A percentile compares a stretch with the other conserved stretches of the same genome.
Conservation (phyloP, 2,113 vertebrate species). For the Trachemys scripta region DNA sequence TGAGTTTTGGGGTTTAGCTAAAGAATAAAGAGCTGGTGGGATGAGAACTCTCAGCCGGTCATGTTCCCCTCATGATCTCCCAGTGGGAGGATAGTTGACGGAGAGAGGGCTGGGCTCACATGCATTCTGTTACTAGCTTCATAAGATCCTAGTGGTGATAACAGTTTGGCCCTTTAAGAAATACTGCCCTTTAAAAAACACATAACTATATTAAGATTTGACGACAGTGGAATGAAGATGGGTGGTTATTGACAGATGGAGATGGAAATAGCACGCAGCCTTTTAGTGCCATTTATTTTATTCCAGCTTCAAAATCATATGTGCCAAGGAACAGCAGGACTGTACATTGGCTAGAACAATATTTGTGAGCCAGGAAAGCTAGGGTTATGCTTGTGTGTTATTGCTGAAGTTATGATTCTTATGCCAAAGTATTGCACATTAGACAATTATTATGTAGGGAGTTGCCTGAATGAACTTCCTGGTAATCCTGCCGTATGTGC, state of each 20-base stretch:
- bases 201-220: not conserved
- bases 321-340: conserved; percentile 19
- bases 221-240: not conserved
- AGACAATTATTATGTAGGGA: not conserved
- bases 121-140: conserved; percentile 19
- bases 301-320: not conserved
- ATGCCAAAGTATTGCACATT: not conserved
- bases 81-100: not conserved
- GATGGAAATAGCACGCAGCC: not conserved
- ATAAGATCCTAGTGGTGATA: not conserved
- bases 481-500: not conserved
- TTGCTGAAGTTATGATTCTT: conserved; percentile 13
- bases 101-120: not conserved
- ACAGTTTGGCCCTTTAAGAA: conserved; percentile 15
- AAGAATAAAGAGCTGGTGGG: not conserved
- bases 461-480: not conserved
- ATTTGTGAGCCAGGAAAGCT: conserved; percentile 20
- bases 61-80: not conserved
- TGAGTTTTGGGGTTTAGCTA: not conserved
- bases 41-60: not conserved
- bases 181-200: not conserved
- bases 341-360: not conserved
- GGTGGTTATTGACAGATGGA: not conserved
- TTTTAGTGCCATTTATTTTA: not conserved
- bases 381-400: conserved; percentile 32